phyloP scores from a whole-genome alignment of 2,797 vertebrate genomes.

The Acrossocheilus fasciatus region DNA sequence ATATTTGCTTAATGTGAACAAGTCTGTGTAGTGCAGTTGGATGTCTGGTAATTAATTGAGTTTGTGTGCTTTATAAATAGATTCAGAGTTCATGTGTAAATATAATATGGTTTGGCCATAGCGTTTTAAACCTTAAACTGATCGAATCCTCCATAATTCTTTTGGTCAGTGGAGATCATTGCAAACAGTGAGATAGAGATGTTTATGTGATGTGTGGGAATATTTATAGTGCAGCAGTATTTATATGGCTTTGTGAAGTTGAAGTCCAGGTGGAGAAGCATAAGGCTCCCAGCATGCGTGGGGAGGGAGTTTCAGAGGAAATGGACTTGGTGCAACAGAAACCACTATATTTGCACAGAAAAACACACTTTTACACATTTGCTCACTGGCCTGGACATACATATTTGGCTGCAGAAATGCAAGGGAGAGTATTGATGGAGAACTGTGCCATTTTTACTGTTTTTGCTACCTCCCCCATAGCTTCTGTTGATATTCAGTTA shows the following conservation, averaged over 20 bases:
- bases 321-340: conserved; percentile 72
- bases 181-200: conserved; percentile 36
- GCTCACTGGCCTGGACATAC: conserved; percentile 24
- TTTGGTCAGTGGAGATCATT: conserved; percentile 24
- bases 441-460: conserved; percentile 29
- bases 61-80: neutral
- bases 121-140: neutral
- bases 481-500: conserved; percentile 45
- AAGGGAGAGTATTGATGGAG: conserved; percentile 22
- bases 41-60: neutral
- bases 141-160: neutral
- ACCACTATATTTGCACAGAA: conserved; percentile 57
- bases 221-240: conserved; percentile 63
- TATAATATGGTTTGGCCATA: neutral
- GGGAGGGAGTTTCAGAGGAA: conserved; percentile 73
- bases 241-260: conserved; percentile 66
- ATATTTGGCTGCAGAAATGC: conserved; percentile 18
- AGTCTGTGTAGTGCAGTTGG: neutral
- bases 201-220: conserved; percentile 45
- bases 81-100: neutral
- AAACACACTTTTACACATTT: conserved; percentile 49
- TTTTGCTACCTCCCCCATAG: conserved; percentile 41
- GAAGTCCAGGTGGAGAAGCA: conserved; percentile 81
- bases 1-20: neutral
- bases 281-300: conserved; percentile 80